Percentiles rank a stretch among this genome's conserved stretches.
Evolutionary conservation across 2,113 vertebrate genomes (phyloP).

Genomic region (Melanerpes aurifrons): DNA sequence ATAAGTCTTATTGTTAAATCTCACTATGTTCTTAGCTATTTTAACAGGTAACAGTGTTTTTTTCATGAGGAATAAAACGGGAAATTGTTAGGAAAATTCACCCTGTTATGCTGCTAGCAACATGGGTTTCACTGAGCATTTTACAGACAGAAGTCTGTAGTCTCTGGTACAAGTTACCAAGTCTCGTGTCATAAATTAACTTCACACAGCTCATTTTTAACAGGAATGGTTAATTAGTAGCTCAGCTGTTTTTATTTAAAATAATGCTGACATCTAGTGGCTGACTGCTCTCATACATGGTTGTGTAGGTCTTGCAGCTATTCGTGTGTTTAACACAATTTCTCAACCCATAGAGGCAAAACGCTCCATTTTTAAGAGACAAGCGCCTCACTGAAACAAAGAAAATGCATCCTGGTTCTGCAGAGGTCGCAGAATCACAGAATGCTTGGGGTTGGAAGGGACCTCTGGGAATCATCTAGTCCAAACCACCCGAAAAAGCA

Average conservation of each 20-base stretch:
- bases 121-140: not conserved
- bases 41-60: not conserved
- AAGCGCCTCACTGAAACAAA: not conserved
- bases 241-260: not conserved
- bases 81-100: not conserved
- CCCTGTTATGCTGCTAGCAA: not conserved
- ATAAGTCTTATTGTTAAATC: not conserved
- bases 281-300: rapidly evolving
- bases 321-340: rapidly evolving
- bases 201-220: not conserved
- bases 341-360: not conserved
- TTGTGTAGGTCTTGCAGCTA: rapidly evolving
- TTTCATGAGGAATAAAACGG: not conserved
- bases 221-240: rapidly evolving
- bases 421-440: not conserved
- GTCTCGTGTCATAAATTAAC: not conserved
- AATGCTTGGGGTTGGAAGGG: too few species aligned
- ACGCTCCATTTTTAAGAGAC: not conserved
- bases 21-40: not conserved
- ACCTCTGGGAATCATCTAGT: too few species aligned
- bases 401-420: not conserved
- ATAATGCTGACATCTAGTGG: slow-evolving; percentile 68
- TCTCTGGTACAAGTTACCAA: not conserved
- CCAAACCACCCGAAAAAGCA: too few species aligned
- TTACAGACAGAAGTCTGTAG: not conserved